Conservation (phyloP, 2,113 vertebrate genomes). For the Urocitellus parryii region DNA sequence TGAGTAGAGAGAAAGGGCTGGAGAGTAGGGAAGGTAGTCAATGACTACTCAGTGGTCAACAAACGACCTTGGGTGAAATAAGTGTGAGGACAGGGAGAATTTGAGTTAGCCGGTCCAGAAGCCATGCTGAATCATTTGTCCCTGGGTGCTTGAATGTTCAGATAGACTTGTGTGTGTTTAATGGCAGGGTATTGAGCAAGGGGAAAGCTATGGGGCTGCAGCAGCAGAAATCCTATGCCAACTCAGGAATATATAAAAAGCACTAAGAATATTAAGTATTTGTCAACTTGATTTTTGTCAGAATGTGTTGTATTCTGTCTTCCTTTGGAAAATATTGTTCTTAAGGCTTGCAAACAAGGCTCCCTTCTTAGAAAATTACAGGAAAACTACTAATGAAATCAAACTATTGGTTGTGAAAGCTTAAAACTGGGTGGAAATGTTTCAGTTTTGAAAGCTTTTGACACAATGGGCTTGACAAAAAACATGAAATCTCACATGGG, state of each 20-base stretch:
- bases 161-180: background rate
- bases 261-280: background rate
- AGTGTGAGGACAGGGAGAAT: background rate
- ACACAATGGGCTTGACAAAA: constrained; percentile 6
- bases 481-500: background rate
- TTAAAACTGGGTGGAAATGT: background rate
- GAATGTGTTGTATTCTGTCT: background rate
- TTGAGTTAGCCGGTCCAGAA: background rate
- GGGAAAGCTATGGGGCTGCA: background rate
- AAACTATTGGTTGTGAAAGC: background rate
- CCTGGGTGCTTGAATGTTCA: background rate
- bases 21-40: background rate
- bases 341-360: background rate
- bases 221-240: background rate
- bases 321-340: background rate
- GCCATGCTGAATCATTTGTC: background rate
- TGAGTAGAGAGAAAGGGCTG: background rate
- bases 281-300: background rate
- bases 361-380: background rate
- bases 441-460: constrained; percentile 6
- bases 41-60: background rate
- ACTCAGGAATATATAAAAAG: background rate
- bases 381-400: background rate
- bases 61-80: background rate
- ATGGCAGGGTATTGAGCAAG: too few species aligned